Conservation (phyloP, 2,888 invertebrate species). For the Phragmatobia fuliginosa region DNA sequence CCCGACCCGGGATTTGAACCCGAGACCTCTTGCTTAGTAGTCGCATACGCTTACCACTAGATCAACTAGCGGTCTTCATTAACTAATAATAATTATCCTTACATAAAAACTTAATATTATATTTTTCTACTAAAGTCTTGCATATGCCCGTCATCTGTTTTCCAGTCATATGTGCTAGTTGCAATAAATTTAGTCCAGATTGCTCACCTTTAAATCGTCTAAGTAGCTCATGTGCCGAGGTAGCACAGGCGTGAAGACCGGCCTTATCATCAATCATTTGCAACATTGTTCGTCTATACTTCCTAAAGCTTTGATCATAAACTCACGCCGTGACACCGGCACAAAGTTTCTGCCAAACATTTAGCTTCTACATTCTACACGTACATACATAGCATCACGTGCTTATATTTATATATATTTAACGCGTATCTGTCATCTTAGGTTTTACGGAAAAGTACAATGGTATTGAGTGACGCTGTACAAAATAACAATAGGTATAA, state of each 20-base stretch:
- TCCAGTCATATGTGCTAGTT: not conserved
- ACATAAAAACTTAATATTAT: too few relatives aligned
- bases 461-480: not conserved
- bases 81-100: not conserved
- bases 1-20: too few relatives aligned
- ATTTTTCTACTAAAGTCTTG: too few relatives aligned
- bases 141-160: too few relatives aligned
- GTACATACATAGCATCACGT: not conserved
- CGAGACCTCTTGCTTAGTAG: too few relatives aligned
- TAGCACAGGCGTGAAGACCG: not conserved
- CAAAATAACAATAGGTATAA: conserved; percentile 16
- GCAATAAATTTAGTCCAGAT: not conserved
- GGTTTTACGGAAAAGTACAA: conserved; percentile 4
- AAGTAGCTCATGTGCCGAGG: not conserved
- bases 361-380: conserved; percentile 9
- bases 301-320: conserved; percentile 46
- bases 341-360: conserved; percentile 37
- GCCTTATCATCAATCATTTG: conserved; percentile 38
- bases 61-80: too few relatives aligned
- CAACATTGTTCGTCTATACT: conserved; percentile 41
- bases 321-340: conserved; percentile 30
- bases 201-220: not conserved
- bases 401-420: conserved; percentile 1
- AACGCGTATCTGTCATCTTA: conserved; percentile 5
- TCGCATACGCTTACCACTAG: too few relatives aligned